Evolutionary conservation across 2,888 invertebrate species (phyloP), one percentile per base, ranked within the genome.

Genomic region (Diarsia rubi): DNA sequence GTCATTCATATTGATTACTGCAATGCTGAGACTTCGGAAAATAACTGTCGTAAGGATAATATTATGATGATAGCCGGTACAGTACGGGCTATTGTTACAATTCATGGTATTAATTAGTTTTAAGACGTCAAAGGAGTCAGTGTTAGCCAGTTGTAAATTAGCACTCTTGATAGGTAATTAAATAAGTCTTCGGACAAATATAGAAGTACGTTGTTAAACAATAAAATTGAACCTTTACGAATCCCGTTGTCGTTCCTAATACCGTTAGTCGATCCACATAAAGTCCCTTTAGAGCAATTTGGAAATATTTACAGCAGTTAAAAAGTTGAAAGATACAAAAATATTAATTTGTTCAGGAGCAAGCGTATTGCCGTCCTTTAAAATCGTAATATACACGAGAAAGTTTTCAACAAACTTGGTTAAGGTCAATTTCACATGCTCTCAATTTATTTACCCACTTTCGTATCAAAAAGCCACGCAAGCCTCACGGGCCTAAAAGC

Each of bases 1-100:
- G 69, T 73, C 76, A 69, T 76, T 76, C 57, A 71, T 69, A 73
- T 73, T 77, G 77, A 82, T 82, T 72, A 54, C 44, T 77, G 76
- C 81, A 73, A 73, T 54, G 42, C 24, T 16, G 57, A n/a, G n/a
- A 44, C 42, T 63, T 60, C 5, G 27, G 37, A 54, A 81, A 79
- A 72, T 44, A 60, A 66, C 67, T 63, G 6, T 62, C 42, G 11
- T 81, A 64, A 81, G 59, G 21, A 59, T 31, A 3, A 68, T 45
- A 3, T 64, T 45, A 37, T 59, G 27, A 63, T 64, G 49, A 57
- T 60, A 45, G 24, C 37, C 4, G 14, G n/a, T 19, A 16, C 16
- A 24, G 31, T 6, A 54, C 31, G n/a, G 62, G 9, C n/a, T 21
- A 19, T 52, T 77, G 8, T 19, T 16, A 31, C 27, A 21, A 0